Evolutionary conservation across 2,888 invertebrate species (phyloP).

Genomic region (Scrobipalpa atriplicella): DNA sequence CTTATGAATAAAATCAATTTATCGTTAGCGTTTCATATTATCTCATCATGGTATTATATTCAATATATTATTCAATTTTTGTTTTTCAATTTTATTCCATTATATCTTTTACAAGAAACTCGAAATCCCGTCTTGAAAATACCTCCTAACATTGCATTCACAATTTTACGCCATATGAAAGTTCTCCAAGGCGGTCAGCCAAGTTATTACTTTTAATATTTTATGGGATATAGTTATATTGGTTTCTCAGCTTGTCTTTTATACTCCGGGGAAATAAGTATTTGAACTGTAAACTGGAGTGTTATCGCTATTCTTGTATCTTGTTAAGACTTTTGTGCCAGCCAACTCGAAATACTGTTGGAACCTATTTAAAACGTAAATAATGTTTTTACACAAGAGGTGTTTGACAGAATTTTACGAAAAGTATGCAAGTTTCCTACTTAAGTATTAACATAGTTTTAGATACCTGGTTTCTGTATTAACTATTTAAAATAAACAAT

Average conservation of each 20-base stretch:
- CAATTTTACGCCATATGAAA: conserved; percentile 24
- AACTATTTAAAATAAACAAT: too few species aligned
- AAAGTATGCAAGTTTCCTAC: too few species aligned
- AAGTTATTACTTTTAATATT: conserved; percentile 35
- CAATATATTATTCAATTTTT: too few species aligned
- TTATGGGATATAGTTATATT: conserved; percentile 34
- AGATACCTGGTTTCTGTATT: too few species aligned
- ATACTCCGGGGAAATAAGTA: conserved; percentile 30
- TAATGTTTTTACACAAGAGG: too few species aligned
- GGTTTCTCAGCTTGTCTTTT: conserved; percentile 33
- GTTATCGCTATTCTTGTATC: conserved; percentile 22
- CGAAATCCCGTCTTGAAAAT: background rate
- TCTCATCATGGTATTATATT: too few species aligned
- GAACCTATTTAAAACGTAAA: background rate
- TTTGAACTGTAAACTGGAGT: conserved; percentile 23
- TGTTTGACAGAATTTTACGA: too few species aligned
- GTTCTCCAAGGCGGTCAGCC: conserved; percentile 29
- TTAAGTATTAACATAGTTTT: too few species aligned
- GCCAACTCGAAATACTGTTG: background rate
- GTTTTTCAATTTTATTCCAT: too few species aligned
- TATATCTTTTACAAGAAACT: background rate
- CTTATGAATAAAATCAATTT: too few species aligned
- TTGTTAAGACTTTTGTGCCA: conserved; percentile 14
- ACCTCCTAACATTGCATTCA: conserved; percentile 17
- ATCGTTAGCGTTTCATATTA: too few species aligned